Percentiles rank a stretch among this genome's conserved stretches.
Evolutionary conservation across 2,888 invertebrate genomes (phyloP).

Genomic region (Hermaeophaga mercurialis): DNA sequence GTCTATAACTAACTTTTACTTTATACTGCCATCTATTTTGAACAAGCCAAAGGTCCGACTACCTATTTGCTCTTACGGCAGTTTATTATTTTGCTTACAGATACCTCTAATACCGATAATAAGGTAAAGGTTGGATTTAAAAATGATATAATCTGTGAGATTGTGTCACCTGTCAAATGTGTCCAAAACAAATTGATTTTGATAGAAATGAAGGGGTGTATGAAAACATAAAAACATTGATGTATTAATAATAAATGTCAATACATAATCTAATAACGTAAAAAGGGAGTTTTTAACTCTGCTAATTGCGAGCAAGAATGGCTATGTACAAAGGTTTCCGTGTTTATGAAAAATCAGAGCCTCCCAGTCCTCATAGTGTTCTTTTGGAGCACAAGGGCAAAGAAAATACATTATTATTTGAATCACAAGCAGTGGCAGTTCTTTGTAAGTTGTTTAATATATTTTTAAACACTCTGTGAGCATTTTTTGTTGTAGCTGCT

Average conservation of each 20-base stretch:
- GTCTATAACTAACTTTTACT: too few relatives aligned
- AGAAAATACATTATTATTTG: slow-evolving; percentile 86
- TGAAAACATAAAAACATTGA: slow-evolving; percentile 18
- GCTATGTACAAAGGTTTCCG: slow-evolving; percentile 94
- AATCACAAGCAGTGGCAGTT: slow-evolving; percentile 89
- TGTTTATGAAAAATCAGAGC: slow-evolving; percentile 85
- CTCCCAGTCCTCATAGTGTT: slow-evolving; percentile 87
- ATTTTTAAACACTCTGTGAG: slow-evolving; percentile 27
- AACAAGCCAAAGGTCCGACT: too few relatives aligned
- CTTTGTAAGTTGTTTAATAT: slow-evolving; percentile 63
- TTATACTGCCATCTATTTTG: too few relatives aligned
- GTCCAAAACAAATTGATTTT: background rate
- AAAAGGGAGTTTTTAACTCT: slow-evolving; percentile 1
- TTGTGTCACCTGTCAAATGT: too few relatives aligned
- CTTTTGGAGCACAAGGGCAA: slow-evolving; percentile 87
- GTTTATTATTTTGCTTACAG: too few relatives aligned
- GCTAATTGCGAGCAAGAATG: slow-evolving; percentile 61
- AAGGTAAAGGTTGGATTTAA: too few relatives aligned
- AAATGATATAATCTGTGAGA: too few relatives aligned
- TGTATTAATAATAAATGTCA: slow-evolving; percentile 25
- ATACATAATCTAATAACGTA: slow-evolving; percentile 14
- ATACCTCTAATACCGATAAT: too few relatives aligned
- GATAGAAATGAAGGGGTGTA: slow-evolving; percentile 26
- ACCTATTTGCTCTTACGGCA: too few relatives aligned
- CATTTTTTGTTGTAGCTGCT: slow-evolving; percentile 61